Evolutionary conservation across 2,888 invertebrate genomes (phyloP), one percentile per base, ranked within the genome.

Genomic region (Macrophya annulata): DNA sequence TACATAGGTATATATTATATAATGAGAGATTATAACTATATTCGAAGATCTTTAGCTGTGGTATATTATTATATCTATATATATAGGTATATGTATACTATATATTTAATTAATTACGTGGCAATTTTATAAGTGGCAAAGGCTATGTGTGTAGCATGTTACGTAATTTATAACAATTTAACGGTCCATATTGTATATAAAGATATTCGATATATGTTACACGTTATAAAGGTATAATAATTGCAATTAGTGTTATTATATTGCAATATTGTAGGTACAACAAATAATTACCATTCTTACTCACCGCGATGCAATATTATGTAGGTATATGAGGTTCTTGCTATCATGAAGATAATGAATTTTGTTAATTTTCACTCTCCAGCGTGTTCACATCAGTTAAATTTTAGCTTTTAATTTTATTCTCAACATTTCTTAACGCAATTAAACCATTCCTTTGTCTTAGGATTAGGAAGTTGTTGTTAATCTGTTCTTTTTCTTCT

Each of bases 21-120:
- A 31, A 31, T 31, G 31, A 8, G n/a, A 55, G 5, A 55, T 55
- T 55, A n/a, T 8, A n/a, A 55, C 12, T n/a, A 8, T n/a, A 8
- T 55, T 51, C 12, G 55, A 31, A 31, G 21, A 25, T 0, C 17
- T 55, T n/a, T 74, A 74, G 21, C n/a, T 21, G 72, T 45, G 43
- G 17, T 31, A 31, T 31, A 31, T 3, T 3, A 31, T 3, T 31
- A 31, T 31, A 31, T 3, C 31, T 31, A 31, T 31, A 3, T 31
- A 31, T 31, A 31, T n/a, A n/a, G n/a, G n/a, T n/a, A n/a, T n/a
- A n/a, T n/a, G n/a, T n/a, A 31, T 31, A 31, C 31, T 43, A 15
- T 71, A 25, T 21, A 74, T 74, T n/a, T 21, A 72, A 55, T 55
- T 51, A 37, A 77, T 77, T 77, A 51, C 31, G n/a, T 77, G 17